Base-by-base conservation (phyloP, 2,113 vertebrate genomes). In the Chlorocebus sabaeus region DNA sequence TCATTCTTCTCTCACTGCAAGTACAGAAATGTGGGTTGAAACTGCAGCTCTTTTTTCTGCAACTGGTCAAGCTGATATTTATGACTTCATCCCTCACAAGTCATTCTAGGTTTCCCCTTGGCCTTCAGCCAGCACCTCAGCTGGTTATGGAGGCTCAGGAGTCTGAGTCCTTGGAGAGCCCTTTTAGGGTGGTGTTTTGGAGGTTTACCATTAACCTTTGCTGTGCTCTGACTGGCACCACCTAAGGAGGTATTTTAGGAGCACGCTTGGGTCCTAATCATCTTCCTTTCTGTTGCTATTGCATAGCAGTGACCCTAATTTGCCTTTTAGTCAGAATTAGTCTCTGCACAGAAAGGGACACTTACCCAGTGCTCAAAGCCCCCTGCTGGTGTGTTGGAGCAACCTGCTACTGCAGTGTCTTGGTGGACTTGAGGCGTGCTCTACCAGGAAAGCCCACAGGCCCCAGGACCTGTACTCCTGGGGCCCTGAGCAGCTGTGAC, bases 71-170 rank as follows among this genome's bases (percentile, higher is more conserved):
- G 27, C 84, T 80, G 76, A 68, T 75, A 55, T 55, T 70, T 79
- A n/a, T 89, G 70, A 73, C 38, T 84, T 88, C 3, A 1, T 80
- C 43, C 61, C 87, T 35, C 23, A 12, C 35, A 3, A 80, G 82
- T 30, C 82, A 79, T 84, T 90, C 38, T 79, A 35, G 50, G 30
- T 57, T 73, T 57, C 55, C 61, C 14, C 30, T 85, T 64, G 76
- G 89, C 55, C 78, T 96, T 93, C 8, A 84, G 81, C 59, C 50
- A 61, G 48, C 45, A 64, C 79, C 61, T 97, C 75, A 92, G 35
- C 80, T 79, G 38, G 48, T 75, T 40, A 32, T 27, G 22, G 38
- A 81, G 25, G 78, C 59, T 67, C 73, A 18, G 45, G 76, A 72
- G 48, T 88, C 78, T 64, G 55, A 9, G n/a, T 84, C 40, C 35